Conservation (phyloP, 2,888 invertebrate genomes). For the Zygothrica quintamaculata region DNA sequence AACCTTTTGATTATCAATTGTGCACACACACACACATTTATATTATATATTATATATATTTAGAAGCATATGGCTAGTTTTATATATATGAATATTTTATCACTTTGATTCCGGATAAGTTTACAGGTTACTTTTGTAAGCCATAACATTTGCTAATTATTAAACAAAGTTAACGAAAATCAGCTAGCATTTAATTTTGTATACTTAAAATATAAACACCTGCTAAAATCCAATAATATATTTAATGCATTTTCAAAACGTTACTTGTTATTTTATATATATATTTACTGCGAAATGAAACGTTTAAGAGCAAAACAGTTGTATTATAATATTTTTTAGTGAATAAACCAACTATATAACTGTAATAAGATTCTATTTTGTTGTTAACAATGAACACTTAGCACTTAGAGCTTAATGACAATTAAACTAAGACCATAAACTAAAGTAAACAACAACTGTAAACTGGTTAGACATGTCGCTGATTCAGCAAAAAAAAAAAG, state of each 20-base stretch:
- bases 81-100: constrained; percentile 10
- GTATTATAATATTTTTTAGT: too few species aligned
- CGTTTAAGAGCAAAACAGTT: too few species aligned
- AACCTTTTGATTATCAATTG: constrained; percentile 15
- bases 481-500: constrained; percentile 26
- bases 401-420: constrained; percentile 44
- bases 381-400: constrained; percentile 47
- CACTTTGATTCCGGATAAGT: not conserved
- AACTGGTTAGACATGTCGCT: constrained; percentile 28
- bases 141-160: constrained; percentile 37
- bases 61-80: not conserved
- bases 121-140: constrained; percentile 13
- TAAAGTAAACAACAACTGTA: constrained; percentile 18
- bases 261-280: constrained; percentile 12
- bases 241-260: constrained; percentile 6
- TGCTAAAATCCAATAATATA: not conserved
- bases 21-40: constrained; percentile 6
- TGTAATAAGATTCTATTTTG: too few species aligned
- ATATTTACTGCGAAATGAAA: too few species aligned
- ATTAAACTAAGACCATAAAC: constrained; percentile 25
- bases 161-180: constrained; percentile 21
- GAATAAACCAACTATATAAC: too few species aligned
- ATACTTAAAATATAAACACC: constrained; percentile 19
- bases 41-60: constrained; percentile 20
- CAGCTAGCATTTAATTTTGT: constrained; percentile 19